phyloP scores from a whole-genome alignment of 2,113 vertebrate species.

The Upupa epops region DNA sequence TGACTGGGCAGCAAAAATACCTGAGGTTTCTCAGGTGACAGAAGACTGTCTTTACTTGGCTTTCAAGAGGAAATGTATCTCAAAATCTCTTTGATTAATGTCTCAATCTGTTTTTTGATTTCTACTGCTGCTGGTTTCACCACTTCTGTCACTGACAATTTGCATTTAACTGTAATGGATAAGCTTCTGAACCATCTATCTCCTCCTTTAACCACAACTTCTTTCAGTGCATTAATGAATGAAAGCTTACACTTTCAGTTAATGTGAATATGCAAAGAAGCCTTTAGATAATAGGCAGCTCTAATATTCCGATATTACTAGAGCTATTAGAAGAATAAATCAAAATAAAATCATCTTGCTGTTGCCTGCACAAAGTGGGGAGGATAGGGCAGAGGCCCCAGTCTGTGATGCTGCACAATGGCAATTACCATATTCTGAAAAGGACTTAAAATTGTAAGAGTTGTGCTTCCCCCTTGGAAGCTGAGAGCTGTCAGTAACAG shows the following conservation, averaged over 20 bases:
- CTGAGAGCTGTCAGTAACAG: not conserved
- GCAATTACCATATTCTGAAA: not conserved
- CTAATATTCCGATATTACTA: not conserved
- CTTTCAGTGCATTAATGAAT: not conserved
- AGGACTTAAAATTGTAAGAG: not conserved
- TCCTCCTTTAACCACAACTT: constrained; percentile 2
- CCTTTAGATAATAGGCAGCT: constrained; percentile 17
- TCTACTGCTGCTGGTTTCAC: not conserved
- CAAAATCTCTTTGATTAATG: constrained; percentile 26
- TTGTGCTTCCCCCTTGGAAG: not conserved
- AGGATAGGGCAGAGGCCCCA: not conserved
- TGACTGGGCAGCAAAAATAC: not conserved
- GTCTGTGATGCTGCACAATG: not conserved
- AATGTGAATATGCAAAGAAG: constrained; percentile 39
- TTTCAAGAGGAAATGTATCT: not conserved
- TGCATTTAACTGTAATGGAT: constrained; percentile 35
- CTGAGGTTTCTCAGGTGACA: not conserved
- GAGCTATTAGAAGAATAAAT: constrained; percentile 35
- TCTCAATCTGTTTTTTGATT: constrained; percentile 22
- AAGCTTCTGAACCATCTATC: constrained; percentile 6
- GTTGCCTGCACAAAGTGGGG: not conserved
- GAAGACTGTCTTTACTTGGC: not conserved
- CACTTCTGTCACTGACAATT: constrained; percentile 21
- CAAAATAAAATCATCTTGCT: not conserved
- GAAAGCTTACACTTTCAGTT: constrained; percentile 40